Conservation (phyloP, 2,113 vertebrate genomes). For the Axis porcinus region DNA sequence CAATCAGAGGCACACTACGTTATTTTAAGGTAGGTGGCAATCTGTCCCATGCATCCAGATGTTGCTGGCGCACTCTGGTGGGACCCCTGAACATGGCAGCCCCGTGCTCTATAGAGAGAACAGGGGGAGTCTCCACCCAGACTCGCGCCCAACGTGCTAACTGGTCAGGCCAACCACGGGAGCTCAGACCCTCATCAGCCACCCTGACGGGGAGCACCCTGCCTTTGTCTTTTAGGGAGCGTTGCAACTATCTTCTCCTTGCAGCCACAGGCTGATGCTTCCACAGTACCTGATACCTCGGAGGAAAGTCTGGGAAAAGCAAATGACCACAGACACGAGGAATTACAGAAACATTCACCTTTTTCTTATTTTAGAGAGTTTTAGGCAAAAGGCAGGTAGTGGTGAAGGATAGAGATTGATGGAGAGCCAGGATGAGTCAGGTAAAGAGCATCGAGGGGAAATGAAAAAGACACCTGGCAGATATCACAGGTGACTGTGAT, state of each 20-base stretch:
- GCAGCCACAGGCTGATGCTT: background rate
- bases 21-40: constrained; percentile 59
- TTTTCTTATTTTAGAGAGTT: background rate
- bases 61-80: background rate
- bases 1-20: constrained; percentile 18
- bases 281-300: background rate
- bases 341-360: background rate
- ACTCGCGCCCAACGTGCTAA: background rate
- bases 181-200: background rate
- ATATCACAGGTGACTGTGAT: background rate
- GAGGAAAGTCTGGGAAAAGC: background rate
- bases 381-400: background rate
- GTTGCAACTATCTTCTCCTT: background rate
- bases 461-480: background rate
- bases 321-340: background rate
- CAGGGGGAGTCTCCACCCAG: background rate
- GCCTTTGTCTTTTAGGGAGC: background rate
- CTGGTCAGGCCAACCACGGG: background rate
- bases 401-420: background rate
- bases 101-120: background rate
- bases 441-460: background rate
- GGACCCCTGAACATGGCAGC: background rate
- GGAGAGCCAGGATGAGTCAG: background rate
- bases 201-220: background rate
- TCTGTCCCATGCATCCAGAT: constrained; percentile 33